Base-by-base conservation (phyloP, 1,140 invertebrate genomes). In the Listronotus oregonensis region DNA sequence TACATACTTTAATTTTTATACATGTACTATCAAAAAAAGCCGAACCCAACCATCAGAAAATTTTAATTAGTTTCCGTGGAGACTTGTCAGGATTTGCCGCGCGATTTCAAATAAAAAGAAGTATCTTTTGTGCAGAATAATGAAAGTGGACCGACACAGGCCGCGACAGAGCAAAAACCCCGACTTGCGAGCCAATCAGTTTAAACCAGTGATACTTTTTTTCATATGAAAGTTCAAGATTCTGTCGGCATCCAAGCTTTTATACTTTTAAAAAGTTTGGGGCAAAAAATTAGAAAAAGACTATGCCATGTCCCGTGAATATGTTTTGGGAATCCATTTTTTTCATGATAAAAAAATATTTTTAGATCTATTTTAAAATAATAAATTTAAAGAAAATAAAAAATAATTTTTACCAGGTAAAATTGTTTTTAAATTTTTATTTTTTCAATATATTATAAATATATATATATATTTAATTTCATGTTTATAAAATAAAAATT, bases 221-320 rank as follows among this genome's bases (percentile, higher is more conserved):
- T 68, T 68, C 67, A 68, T 68, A 68, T 68, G 62, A 62, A 57
- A 56, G 39, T 62, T 68, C 67, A 68, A 65, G 62, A 68, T 64
- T 68, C 67, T 55, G 64, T 15, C 39, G 67, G 62, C 67, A 62
- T 65, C 59, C 56, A 27, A 27, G 21, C 21, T 27, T 27, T 27
- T 27, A 27, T 27, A 27, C 21, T 27, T 27, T 5, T 27, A 27
- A 27, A 1, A 27, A 27, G 21, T 27, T 27, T 27, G 5, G 21
- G 21, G 1, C 21, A 5, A 27, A 27, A 27, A 1, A 27, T 27
- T 27, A 27, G 21, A 27, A 27, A 27, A 27, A 27, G 21, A 5
- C 1, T 27, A 27, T 27, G 21, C 5, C 21, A 27, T 27, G 21
- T 27, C 21, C 5, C 21, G 21, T 27, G 21, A 27, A 27, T 27